A percentile compares a stretch with the other conserved stretches of the same genome.
phyloP scores from a whole-genome alignment of 2,888 invertebrate species.

The Hypomecis punctinalis region DNA sequence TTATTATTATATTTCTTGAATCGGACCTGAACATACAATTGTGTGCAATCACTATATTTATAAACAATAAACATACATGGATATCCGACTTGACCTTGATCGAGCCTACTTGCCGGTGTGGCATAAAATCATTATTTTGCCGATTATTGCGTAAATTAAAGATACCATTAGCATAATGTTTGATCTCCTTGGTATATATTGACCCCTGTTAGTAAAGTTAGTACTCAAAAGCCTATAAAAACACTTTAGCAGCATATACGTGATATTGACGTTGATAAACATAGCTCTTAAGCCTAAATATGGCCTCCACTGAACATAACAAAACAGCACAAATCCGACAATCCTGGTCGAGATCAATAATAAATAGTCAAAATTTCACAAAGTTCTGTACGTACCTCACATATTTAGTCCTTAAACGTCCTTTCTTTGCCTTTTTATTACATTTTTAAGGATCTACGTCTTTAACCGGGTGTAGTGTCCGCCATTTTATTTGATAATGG shows the following conservation, averaged over 20 bases:
- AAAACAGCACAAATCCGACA: constrained; percentile 43
- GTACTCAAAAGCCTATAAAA: neutral
- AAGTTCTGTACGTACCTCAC: constrained; percentile 62
- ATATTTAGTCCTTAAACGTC: constrained; percentile 52
- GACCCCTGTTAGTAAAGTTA: neutral
- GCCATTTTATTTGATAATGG: constrained; percentile 66
- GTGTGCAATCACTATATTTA: no score
- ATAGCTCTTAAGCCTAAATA: constrained; percentile 19
- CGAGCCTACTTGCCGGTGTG: neutral
- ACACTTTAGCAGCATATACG: neutral
- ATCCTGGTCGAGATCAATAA: neutral
- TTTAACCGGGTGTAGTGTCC: constrained; percentile 71
- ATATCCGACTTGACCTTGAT: neutral
- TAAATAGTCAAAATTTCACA: constrained; percentile 12
- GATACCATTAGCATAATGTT: no score
- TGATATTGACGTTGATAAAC: constrained; percentile 11
- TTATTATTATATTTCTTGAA: no score
- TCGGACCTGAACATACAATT: no score
- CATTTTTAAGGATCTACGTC: constrained; percentile 57
- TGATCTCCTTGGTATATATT: neutral
- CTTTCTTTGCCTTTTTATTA: constrained; percentile 49
- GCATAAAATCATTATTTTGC: neutral
- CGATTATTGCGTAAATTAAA: neutral
- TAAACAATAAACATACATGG: no score
- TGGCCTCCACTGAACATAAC: constrained; percentile 29